Conservation (phyloP, 2,797 vertebrate genomes). For the Labeo calbasu region DNA sequence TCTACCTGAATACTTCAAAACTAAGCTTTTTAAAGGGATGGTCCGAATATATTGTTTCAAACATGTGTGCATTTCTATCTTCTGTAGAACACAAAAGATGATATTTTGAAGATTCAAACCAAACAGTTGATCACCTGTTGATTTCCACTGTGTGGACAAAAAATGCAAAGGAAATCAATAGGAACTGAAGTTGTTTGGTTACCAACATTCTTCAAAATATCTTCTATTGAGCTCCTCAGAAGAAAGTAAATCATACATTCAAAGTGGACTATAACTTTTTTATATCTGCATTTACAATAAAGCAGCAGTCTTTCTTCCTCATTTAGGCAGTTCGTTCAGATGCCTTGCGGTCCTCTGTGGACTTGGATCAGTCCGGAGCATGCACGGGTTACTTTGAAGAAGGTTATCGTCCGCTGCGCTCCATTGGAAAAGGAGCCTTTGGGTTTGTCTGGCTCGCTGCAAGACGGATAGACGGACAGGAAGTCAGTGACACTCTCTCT, state of each 20-base stretch:
- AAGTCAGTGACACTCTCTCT: constrained; percentile 74
- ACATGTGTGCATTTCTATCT: background rate
- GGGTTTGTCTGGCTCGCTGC: constrained; percentile 92
- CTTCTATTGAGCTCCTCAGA: background rate
- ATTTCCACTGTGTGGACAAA: too few relatives aligned
- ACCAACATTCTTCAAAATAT: background rate
- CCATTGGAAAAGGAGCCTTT: constrained; percentile 91
- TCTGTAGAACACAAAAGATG: background rate
- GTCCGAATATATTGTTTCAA: background rate
- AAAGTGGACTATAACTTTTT: background rate
- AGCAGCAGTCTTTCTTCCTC: background rate
- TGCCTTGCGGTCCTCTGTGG: constrained; percentile 74
- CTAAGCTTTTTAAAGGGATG: background rate
- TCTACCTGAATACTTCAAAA: constrained; percentile 6
- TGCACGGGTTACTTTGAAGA: constrained; percentile 87
- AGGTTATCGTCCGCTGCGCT: constrained; percentile 83
- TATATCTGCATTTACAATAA: background rate
- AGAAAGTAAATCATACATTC: background rate
- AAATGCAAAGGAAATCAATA: background rate
- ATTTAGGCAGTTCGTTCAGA: constrained; percentile 70
- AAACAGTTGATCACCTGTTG: background rate
- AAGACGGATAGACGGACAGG: constrained; percentile 75
- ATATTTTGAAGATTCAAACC: background rate
- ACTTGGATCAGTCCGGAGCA: constrained; percentile 84
- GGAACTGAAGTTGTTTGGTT: background rate